Conservation (phyloP, 2,797 vertebrate genomes). For the Apodemus agrarius region DNA sequence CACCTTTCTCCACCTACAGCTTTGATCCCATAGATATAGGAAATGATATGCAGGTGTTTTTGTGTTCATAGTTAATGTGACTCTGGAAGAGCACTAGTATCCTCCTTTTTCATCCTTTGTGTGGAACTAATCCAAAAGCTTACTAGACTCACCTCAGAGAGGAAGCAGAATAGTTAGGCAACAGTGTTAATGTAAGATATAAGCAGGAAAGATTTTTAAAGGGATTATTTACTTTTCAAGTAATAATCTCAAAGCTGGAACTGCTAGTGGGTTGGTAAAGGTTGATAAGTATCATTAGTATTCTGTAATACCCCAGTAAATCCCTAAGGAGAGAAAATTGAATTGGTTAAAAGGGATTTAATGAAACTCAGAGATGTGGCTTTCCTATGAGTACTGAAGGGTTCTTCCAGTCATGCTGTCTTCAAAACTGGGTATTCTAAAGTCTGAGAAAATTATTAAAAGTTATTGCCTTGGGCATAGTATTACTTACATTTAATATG, state of each 20-base stretch:
- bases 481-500: neutral
- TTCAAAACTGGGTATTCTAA: neutral
- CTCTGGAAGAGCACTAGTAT: neutral
- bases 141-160: neutral
- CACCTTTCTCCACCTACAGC: neutral
- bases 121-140: neutral
- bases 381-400: neutral
- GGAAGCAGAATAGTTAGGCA: neutral
- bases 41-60: neutral
- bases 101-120: neutral
- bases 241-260: neutral
- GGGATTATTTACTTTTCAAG: neutral
- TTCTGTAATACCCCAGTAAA: neutral
- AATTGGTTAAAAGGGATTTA: neutral
- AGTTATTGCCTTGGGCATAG: neutral
- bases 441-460: neutral
- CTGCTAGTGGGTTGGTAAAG: neutral
- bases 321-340: neutral
- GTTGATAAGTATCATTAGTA: neutral
- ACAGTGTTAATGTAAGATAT: neutral
- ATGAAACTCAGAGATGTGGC: neutral
- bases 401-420: neutral
- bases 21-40: neutral
- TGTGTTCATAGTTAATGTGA: neutral
- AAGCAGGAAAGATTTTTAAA: slow-evolving; percentile 23